Evolutionary conservation across 2,113 vertebrate genomes (phyloP).

Genomic region (Puma concolor): DNA sequence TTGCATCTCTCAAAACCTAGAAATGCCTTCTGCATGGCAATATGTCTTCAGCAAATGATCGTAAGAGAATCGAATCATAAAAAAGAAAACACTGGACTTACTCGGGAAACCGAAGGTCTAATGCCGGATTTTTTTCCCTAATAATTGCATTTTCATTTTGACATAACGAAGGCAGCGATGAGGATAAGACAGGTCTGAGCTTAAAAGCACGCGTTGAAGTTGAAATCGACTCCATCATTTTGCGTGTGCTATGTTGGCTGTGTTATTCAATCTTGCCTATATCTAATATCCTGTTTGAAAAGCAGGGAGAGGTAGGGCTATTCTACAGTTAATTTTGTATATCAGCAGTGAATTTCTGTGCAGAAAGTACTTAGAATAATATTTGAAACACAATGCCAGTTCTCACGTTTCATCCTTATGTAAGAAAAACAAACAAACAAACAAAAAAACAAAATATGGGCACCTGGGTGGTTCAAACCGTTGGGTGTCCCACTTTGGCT

Average conservation of each 20-base stretch:
- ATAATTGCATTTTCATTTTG: not conserved
- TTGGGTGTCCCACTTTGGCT: too few relatives aligned
- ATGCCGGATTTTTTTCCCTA: not conserved
- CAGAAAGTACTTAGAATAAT: not conserved
- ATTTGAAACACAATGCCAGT: not conserved
- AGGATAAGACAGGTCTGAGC: not conserved
- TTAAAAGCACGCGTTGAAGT: not conserved
- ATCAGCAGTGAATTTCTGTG: not conserved
- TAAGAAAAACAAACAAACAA: not conserved
- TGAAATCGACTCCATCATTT: not conserved
- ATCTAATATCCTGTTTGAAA: not conserved
- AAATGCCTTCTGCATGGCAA: not conserved
- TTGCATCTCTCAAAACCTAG: not conserved
- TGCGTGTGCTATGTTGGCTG: not conserved
- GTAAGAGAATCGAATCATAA: not conserved
- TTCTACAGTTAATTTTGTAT: not conserved
- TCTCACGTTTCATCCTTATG: not conserved
- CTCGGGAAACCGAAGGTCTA: not conserved
- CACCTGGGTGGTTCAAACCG: too few relatives aligned
- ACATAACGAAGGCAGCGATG: not conserved
- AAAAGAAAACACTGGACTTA: not conserved
- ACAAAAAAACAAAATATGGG: too few relatives aligned
- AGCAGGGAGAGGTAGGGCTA: not conserved
- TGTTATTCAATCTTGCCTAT: not conserved
- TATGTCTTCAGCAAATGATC: not conserved